These are phyloP conservation scores for Meta bourneti DNA, from an alignment of 2,888 invertebrate species.

Conservation along the genomic window DNA sequence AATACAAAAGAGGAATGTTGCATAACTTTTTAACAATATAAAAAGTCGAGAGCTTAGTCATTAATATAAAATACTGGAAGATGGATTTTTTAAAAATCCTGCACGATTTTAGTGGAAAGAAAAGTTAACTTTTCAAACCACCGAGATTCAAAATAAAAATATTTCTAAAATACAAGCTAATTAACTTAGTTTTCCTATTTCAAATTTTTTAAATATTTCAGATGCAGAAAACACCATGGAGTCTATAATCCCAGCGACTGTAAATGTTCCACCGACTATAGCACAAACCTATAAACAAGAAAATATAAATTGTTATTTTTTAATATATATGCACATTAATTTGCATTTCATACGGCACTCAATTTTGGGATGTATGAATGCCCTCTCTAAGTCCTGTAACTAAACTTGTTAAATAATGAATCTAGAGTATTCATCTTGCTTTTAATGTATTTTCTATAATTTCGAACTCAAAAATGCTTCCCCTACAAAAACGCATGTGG, in stretches of 20 bases:
- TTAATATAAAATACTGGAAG: conserved; percentile 41
- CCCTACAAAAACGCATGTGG: no score
- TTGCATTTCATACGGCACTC: background rate
- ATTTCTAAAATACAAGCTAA: background rate
- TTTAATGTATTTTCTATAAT: no score
- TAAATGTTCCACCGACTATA: conserved; percentile 84
- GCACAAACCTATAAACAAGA: conserved; percentile 82
- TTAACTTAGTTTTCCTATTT: conserved; percentile 83
- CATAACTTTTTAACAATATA: conserved; percentile 13
- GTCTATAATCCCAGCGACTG: conserved; percentile 84
- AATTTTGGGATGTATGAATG: background rate
- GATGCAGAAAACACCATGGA: conserved; percentile 84
- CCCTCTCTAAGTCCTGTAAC: background rate
- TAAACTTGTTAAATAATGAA: background rate
- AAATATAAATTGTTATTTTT: conserved; percentile 11
- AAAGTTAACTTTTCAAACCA: conserved; percentile 45
- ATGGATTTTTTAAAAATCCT: conserved; percentile 31
- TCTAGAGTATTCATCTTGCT: no score
- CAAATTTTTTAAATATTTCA: conserved; percentile 83
- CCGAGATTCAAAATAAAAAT: conserved; percentile 44
- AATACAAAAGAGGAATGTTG: conserved; percentile 42
- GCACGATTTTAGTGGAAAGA: conserved; percentile 20
- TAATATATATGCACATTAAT: background rate
- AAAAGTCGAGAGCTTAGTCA: conserved; percentile 24
- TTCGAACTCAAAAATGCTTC: no score